phyloP scores from a whole-genome alignment of 2,888 invertebrate genomes.

The Pyrgus malvae region DNA sequence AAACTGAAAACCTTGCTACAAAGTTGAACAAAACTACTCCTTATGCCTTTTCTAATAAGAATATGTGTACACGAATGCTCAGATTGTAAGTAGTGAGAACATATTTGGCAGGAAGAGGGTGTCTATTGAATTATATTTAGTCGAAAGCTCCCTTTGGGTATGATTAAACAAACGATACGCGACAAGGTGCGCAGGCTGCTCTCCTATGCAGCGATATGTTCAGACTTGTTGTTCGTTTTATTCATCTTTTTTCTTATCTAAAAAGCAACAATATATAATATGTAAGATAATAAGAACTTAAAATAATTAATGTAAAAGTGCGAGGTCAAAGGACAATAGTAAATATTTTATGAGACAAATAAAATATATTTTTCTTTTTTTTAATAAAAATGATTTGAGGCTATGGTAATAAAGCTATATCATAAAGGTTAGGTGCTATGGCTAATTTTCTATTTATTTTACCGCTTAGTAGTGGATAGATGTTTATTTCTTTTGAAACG shows the following conservation, averaged over 20 bases:
- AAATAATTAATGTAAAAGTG: no score
- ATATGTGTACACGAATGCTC: constrained; percentile 32
- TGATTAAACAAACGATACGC: constrained; percentile 74
- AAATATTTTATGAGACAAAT: no score
- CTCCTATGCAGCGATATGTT: constrained; percentile 16
- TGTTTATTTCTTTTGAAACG: neutral
- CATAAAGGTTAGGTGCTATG: no score
- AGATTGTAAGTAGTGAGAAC: constrained; percentile 53
- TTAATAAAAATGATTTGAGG: no score
- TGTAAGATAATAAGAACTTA: no score
- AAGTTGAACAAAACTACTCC: constrained; percentile 38
- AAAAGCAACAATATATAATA: no score
- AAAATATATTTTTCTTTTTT: no score
- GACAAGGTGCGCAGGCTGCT: constrained; percentile 73
- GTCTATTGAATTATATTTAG: constrained; percentile 80
- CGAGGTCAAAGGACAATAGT: no score
- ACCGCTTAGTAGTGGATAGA: no score
- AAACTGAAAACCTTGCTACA: constrained; percentile 39
- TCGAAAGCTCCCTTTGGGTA: constrained; percentile 70
- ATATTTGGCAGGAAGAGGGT: constrained; percentile 81
- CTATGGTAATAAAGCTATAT: no score
- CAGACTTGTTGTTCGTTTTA: neutral
- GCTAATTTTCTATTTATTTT: no score
- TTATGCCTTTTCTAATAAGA: constrained; percentile 46
- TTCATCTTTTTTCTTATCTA: neutral